phyloP scores from a whole-genome alignment of 1,140 invertebrate species.

The Amyelois transitella region DNA sequence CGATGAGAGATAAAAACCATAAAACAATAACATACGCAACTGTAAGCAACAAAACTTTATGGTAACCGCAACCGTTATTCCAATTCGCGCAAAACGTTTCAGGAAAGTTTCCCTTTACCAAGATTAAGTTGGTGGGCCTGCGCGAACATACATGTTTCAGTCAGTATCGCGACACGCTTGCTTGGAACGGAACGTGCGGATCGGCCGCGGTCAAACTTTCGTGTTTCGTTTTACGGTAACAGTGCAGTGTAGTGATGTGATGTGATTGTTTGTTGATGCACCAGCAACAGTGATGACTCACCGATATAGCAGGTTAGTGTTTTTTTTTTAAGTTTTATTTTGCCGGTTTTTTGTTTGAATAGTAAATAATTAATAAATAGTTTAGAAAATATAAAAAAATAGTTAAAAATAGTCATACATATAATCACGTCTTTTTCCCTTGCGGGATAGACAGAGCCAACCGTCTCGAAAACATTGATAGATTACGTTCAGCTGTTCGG shows the following conservation, averaged over 20 bases:
- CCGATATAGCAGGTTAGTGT: neutral
- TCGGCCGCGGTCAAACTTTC: slow-evolving; percentile 14
- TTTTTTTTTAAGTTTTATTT: neutral
- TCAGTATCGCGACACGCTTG: slow-evolving; percentile 38
- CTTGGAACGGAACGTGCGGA: slow-evolving; percentile 1
- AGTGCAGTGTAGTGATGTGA: neutral
- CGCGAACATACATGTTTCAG: slow-evolving; percentile 38
- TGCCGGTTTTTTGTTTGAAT: too few relatives aligned
- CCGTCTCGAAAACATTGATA: too few relatives aligned
- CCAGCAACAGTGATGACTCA: neutral
- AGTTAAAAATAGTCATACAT: too few relatives aligned
- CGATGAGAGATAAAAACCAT: too few relatives aligned
- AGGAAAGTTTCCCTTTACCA: slow-evolving; percentile 32
- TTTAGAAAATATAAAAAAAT: too few relatives aligned
- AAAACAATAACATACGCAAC: too few relatives aligned
- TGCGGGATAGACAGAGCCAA: too few relatives aligned
- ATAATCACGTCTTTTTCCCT: too few relatives aligned
- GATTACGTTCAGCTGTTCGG: too few relatives aligned
- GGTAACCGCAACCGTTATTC: slow-evolving; percentile 13
- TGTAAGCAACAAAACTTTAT: slow-evolving; percentile 10
- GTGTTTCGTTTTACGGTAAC: neutral
- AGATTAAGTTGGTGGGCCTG: slow-evolving; percentile 44
- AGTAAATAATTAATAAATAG: too few relatives aligned
- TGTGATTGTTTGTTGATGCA: neutral
- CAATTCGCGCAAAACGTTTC: slow-evolving; percentile 22